Evolutionary conservation across 2,113 vertebrate genomes (phyloP), one percentile per base, ranked within the genome.

Genomic region (Laterallus jamaicensis): DNA sequence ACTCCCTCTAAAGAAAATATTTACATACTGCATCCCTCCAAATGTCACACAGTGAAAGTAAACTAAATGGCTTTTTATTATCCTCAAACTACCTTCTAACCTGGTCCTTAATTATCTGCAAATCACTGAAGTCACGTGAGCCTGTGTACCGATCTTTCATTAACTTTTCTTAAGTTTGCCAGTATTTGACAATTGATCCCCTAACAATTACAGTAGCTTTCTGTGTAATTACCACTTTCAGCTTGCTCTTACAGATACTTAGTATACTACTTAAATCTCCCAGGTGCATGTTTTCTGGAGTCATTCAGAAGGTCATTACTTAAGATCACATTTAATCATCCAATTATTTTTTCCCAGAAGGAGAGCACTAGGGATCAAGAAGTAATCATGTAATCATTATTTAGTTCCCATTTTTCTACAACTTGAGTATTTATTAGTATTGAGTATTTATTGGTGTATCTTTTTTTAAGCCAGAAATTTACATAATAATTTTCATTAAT

Each of bases 121-220:
- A 90, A 93, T 88, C 73, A 71, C 52, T 84, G 32, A 70, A 88
- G 76, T 94, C 85, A 92, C 49, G 47, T 50, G 90, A 81, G 47
- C 22, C 93, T 86, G 58, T 90, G 69, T 90, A 86, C 73, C 2
- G 11, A 83, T 82, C 69, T 75, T 93, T 90, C 88, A 92, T 94
- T 93, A 94, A 74, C 49, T 92, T 74, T 90, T 80, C 54, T 67
- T 68, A 74, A 92, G 79, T 96, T 94, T 93, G 35, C 37, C 42
- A 54, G 68, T 68, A 54, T 92, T 94, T 96, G 88, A 96, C 95
- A 94, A 83, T 71, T 93, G 94, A 94, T 97, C 88, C 94, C 90
- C 68, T 94, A 96, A 96, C 85, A 95, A 94, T 94, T 95, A 94
- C 68, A 68, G 26, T 40, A 75, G 82, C 79, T 95, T 96, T 93